These are phyloP conservation scores for Empidonax traillii DNA, from an alignment of 2,113 vertebrate genomes.

Conservation along the genomic window DNA sequence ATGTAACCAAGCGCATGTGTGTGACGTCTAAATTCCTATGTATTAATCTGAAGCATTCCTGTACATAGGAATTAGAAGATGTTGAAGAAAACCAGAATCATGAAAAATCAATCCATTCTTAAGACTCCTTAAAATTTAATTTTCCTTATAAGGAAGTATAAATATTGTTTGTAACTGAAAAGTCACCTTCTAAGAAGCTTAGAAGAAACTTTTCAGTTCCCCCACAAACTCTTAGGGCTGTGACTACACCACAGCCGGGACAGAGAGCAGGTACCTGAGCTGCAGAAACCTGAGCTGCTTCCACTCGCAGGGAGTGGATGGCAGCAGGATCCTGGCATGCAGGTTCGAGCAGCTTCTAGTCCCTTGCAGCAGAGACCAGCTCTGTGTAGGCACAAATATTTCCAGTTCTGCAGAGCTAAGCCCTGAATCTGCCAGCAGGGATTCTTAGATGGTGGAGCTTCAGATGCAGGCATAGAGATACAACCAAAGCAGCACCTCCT, in stretches of 20 bases:
- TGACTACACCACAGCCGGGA: rapidly evolving
- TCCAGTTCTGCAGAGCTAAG: not conserved
- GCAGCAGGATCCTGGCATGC: not conserved
- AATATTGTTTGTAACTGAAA: not conserved
- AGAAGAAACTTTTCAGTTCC: not conserved
- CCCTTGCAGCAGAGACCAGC: not conserved
- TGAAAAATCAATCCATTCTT: constrained; percentile 24
- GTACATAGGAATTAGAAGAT: not conserved
- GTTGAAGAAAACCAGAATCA: constrained; percentile 13
- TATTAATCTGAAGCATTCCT: not conserved
- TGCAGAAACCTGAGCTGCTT: not conserved
- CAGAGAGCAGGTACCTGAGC: not conserved
- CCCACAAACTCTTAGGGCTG: not conserved
- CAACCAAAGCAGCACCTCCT: not conserved
- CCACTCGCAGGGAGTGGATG: not conserved
- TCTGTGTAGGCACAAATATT: not conserved
- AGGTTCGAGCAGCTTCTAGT: not conserved
- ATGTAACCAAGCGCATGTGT: not conserved
- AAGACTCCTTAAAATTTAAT: not conserved
- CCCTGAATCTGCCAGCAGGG: not conserved
- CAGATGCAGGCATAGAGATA: not conserved
- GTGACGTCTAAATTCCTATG: not conserved
- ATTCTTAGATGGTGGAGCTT: not conserved
- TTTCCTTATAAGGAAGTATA: not conserved
- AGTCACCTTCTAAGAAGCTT: not conserved